Base-by-base conservation (phyloP, 2,888 invertebrate species). In the Platycheirus albimanus region DNA sequence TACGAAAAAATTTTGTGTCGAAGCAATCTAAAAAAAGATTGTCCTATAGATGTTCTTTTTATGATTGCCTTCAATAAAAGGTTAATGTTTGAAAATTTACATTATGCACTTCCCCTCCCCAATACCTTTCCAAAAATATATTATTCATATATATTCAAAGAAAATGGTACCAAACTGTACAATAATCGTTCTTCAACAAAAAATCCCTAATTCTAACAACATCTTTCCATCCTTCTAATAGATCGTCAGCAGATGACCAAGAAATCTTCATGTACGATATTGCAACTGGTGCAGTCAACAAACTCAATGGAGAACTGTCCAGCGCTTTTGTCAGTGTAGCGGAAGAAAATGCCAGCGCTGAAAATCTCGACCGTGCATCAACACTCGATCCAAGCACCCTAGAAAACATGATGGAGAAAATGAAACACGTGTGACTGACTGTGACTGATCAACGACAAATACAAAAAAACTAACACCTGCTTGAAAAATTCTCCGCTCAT, bases 221-320 rank as follows among this genome's bases (percentile, higher is more conserved):
- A 24, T 24, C 6, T 24, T 24, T 24, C 24, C 24, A 33, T 33
- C 30, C 30, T 33, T 8, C 30, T 24, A 6, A 33, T 69, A 90
- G 90, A 76, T 86, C 89, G 58, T 80, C 86, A 20, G 86, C 86
- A 0, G 92, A 92, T 51, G 85, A 87, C 0, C 94, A 94, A 88
- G 96, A 96, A 91, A 96, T 97, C 87, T 97, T 94, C 90, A 96
- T 97, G 96, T 96, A 96, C 89, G 96, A 97, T 88, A 94, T 96
- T 49, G 91, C 92, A 79, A 94, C 95, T 3, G 93, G 95, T 87
- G 93, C 93, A 43, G 95, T 96, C 1, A 96, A 94, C 89, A 96
- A 95, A 90, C 91, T 97, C 19, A 94, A 93, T 85, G 96, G 97
- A 1, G 96, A 96, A 87, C 91, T 97, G 61, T 96, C 96, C 3